Conservation (phyloP, 1,140 invertebrate species). For the Euura lappo region DNA sequence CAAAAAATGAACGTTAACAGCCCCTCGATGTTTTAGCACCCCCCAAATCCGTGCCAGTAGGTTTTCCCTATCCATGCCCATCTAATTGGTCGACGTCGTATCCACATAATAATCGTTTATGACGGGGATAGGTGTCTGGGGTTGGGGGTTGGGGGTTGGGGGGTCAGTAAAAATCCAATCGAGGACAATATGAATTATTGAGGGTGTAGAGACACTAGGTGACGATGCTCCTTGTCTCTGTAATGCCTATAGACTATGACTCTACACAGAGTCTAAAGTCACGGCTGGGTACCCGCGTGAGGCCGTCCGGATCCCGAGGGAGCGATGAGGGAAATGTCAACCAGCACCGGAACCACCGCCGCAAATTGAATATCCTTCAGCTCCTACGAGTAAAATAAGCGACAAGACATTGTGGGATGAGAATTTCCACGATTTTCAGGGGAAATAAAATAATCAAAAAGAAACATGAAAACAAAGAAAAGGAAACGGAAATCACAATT, state of each 20-base stretch:
- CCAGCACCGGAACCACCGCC: slow-evolving; percentile 39
- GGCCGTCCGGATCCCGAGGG: slow-evolving; percentile 33
- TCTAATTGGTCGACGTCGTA: too few relatives aligned
- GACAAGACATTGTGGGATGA: too few relatives aligned
- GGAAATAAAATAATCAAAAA: too few relatives aligned
- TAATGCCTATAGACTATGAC: background rate
- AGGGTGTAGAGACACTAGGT: background rate
- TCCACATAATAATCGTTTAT: too few relatives aligned
- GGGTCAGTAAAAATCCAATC: slow-evolving; percentile 12
- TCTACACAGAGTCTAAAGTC: background rate
- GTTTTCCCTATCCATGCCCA: too few relatives aligned
- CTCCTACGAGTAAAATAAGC: too few relatives aligned
- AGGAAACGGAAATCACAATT: background rate
- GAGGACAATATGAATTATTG: slow-evolving; percentile 4
- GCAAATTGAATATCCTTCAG: slow-evolving; percentile 44
- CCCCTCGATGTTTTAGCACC: too few relatives aligned
- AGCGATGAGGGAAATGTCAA: slow-evolving; percentile 49
- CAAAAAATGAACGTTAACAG: too few relatives aligned
- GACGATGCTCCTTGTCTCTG: background rate
- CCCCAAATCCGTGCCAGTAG: too few relatives aligned
- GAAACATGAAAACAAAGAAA: too few relatives aligned
- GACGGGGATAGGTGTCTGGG: too few relatives aligned
- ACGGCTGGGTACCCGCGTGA: slow-evolving; percentile 4
- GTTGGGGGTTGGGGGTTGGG: background rate
- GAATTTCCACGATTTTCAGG: too few relatives aligned